Evolutionary conservation across 2,888 invertebrate species (phyloP), one percentile per base, ranked within the genome.

Genomic region (Drosophila lutescens): DNA sequence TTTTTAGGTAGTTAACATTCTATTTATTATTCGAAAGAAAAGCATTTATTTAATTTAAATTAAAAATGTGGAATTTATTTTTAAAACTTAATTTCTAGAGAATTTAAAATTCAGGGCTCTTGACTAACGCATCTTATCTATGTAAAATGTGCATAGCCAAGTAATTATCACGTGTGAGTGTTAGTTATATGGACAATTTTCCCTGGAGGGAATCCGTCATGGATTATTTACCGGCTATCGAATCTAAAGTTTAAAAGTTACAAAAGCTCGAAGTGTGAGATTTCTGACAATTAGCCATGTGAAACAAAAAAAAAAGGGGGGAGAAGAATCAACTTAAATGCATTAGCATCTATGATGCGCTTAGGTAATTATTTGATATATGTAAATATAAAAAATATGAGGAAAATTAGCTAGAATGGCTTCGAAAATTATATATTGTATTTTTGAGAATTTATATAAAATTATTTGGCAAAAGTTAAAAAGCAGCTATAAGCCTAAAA

Each of bases 81-180:
- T 30, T 8, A 30, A 4, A 30, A 30, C 8, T 6, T 26, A 26
- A 26, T 26, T 26, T 26, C 5, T 26, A 26, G 26, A 26, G 26
- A 26, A 0, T 26, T 26, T 32, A 0, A 32, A 32, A 6, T 6
- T 6, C 30, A 30, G 17, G 41, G 20, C 6, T 8, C 41, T 5
- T 23, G 8, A 4, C 34, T 7, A 32, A 50, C n/a, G 26, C 43
- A 50, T 51, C 26, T 49, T 32, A 36, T 30, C 44, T 32, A 8
- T 63, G n/a, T n/a, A n/a, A n/a, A 62, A 65, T 53, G 13, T 50
- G 61, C 63, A 63, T 61, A 65, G 20, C 65, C 46, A 65, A 65
- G 65, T 46, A 65, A 53, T 65, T 65, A 65, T 40, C 65, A 65
- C 65, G 63, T 50, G 50, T 36, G 20, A 44, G 51, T 51, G 51